Conservation (phyloP, 2,113 vertebrate genomes). For the Holacanthus passer region DNA sequence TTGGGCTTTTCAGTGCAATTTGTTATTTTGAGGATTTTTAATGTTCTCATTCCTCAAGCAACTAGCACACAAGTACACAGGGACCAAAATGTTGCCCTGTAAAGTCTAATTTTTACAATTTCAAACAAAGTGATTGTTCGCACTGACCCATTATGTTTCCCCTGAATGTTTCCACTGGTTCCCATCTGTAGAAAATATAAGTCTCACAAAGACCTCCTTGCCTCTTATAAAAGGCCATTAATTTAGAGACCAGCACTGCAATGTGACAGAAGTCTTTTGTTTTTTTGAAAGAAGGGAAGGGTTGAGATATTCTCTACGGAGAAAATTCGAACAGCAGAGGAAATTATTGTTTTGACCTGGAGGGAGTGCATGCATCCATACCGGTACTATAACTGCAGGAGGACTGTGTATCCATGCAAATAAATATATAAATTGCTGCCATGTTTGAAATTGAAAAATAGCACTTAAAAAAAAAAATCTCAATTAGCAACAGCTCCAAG, state of each 20-base stretch:
- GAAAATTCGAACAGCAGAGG: neutral
- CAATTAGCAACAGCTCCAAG: conserved; percentile 49
- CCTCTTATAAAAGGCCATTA: neutral
- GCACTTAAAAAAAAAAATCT: conserved; percentile 8
- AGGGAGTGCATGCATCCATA: conserved; percentile 6
- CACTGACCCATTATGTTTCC: conserved; percentile 26
- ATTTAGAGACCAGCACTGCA: conserved; percentile 9
- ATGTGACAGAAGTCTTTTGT: conserved; percentile 23
- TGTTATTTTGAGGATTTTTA: conserved; percentile 58
- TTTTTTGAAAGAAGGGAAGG: neutral
- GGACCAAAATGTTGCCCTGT: conserved; percentile 4
- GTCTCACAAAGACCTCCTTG: neutral
- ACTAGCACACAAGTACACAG: neutral
- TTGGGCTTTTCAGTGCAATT: conserved; percentile 59
- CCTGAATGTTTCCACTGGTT: conserved; percentile 40
- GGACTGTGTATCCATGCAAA: conserved; percentile 10
- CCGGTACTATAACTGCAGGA: conserved; percentile 7
- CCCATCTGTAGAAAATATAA: conserved; percentile 22
- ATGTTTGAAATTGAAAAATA: conserved; percentile 44
- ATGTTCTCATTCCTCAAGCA: conserved; percentile 32
- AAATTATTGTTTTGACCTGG: neutral
- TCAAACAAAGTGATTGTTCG: conserved; percentile 52
- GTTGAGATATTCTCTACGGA: neutral
- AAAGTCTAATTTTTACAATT: conserved; percentile 32
- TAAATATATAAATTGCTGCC: conserved; percentile 32